phyloP scores from a whole-genome alignment of 1,140 invertebrate species.

The Oedothorax gibbosus region DNA sequence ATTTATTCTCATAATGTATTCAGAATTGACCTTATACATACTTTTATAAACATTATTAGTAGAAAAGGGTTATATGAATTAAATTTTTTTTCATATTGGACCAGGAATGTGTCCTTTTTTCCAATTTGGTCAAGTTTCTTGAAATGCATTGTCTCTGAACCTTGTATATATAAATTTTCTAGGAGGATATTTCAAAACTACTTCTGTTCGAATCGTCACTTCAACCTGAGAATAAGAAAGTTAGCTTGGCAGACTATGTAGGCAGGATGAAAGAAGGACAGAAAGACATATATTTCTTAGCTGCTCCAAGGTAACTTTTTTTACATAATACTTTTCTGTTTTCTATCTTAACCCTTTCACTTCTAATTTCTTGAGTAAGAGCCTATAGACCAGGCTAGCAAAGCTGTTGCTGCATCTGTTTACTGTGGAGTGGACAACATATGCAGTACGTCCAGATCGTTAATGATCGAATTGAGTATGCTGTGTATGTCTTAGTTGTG shows the following conservation, averaged over 20 bases:
- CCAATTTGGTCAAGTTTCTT: not conserved
- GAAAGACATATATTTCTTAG: constrained; percentile 91
- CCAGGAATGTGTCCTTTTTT: not conserved
- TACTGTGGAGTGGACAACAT: not conserved
- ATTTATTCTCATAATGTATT: no score
- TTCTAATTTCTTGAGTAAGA: no score
- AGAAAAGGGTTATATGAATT: not conserved
- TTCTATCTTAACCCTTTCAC: no score
- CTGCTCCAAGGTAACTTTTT: constrained; percentile 83
- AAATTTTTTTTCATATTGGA: not conserved
- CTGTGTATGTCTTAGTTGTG: no score
- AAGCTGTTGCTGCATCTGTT: no score
- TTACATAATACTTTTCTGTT: no score
- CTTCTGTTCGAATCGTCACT: constrained; percentile 93
- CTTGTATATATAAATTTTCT: constrained; percentile 63
- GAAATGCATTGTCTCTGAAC: not conserved
- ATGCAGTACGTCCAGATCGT: no score
- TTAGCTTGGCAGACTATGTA: constrained; percentile 87
- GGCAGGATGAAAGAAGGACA: constrained; percentile 80
- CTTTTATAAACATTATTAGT: no score
- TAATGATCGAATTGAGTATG: no score
- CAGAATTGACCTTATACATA: no score
- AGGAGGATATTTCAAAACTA: constrained; percentile 93
- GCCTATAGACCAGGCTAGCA: no score
- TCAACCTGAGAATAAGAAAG: constrained; percentile 77